Evolutionary conservation across 92 coral and sea anemone genomes (phyloP).

Genomic region (Umimayanthus kanabou): DNA sequence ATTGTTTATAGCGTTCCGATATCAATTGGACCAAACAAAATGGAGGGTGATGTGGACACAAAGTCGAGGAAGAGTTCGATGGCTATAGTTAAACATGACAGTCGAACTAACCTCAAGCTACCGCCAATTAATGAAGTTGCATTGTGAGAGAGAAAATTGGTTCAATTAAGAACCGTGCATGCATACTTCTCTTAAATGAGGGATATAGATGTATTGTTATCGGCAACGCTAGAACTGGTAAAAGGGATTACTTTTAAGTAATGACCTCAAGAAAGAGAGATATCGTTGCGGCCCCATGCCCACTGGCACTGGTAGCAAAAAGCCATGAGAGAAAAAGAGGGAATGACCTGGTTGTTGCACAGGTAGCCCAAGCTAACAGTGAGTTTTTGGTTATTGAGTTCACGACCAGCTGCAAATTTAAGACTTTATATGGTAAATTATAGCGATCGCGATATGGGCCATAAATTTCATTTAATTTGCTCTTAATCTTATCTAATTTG

Average conservation of each 20-base stretch:
- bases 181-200: neutral
- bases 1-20: constrained; percentile 61
- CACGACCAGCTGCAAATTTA: too few relatives aligned
- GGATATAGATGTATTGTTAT: neutral
- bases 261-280: neutral
- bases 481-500: too few relatives aligned
- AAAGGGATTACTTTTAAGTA: neutral
- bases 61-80: neutral
- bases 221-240: neutral
- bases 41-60: neutral
- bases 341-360: too few relatives aligned
- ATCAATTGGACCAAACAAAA: neutral
- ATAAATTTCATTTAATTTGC: too few relatives aligned
- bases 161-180: too few relatives aligned
- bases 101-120: neutral
- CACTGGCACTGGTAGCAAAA: too few relatives aligned
- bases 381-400: too few relatives aligned
- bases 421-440: too few relatives aligned
- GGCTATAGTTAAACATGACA: neutral
- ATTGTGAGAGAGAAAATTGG: neutral
- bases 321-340: too few relatives aligned
- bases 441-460: too few relatives aligned
- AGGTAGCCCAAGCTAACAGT: too few relatives aligned
- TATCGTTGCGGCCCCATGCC: too few relatives aligned
- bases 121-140: neutral